Base-by-base conservation (phyloP, 2,888 invertebrate genomes). In the Aethes cnicana region DNA sequence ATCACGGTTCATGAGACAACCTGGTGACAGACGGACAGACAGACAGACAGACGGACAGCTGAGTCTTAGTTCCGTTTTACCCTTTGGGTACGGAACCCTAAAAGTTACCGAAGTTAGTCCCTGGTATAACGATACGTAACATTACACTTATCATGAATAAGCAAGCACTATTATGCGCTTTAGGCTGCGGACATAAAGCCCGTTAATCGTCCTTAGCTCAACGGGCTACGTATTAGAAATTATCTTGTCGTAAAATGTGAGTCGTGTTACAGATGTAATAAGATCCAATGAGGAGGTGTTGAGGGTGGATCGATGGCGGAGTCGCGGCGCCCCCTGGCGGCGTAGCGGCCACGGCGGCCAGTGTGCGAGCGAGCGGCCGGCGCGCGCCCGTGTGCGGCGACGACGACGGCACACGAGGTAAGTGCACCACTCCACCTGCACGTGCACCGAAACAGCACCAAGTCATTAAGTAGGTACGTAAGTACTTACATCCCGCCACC, bases 261-360 rank as follows among this genome's bases (percentile, higher is more conserved):
- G 55, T 68, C 60, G 57, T 83, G 68, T 58, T 20, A n/a, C 35
- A 30, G 5, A 58, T 14, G 53, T 37, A 53, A 59, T 72, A 72
- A 66, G 62, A 62, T 56, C 37, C 53, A 55, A 30, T 35, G 54
- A 47, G 55, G 58, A 47, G 50, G 57, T 48, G 54, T 59, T 58
- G 56, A 72, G 79, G 78, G 78, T 77, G 81, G 86, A 86, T 86
- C 86, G 86, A 87, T 87, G 81, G 69, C 61, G 56, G 67, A 9
- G 41, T 16, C 41, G 68, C 63, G 62, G 69, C 72, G 77, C 71
- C 77, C 75, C 69, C 79, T 75, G 61, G 63, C 64, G 72, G 62
- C 58, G 62, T 47, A 58, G 60, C 49, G 53, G 18, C 35, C 39
- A 42, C 54, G 21, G 53, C 47, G 64, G 68, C 54, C 79, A 82